A percentile compares a stretch with the other conserved stretches of the same genome.
Conservation (phyloP, 2,797 vertebrate genomes). For the Coendou prehensilis region DNA sequence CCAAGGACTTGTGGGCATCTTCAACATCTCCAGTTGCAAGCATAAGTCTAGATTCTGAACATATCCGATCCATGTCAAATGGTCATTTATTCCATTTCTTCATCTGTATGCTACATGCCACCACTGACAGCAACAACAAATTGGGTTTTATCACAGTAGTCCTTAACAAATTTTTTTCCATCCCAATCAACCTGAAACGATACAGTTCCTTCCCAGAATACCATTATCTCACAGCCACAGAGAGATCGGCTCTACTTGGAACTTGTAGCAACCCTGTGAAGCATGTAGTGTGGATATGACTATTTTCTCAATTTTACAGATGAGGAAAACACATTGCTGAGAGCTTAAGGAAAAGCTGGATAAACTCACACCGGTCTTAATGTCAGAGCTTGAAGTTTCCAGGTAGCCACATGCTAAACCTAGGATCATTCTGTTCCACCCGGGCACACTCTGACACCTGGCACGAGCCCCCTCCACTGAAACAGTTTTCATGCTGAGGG, state of each 20-base stretch:
- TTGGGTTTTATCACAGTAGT: not conserved
- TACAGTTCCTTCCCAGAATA: not conserved
- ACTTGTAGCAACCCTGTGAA: not conserved
- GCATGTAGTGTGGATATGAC: not conserved
- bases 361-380: not conserved
- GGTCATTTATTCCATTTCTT: not conserved
- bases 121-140: not conserved
- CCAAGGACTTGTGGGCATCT: not conserved
- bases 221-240: not conserved
- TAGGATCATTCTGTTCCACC: not conserved
- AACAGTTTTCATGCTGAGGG: not conserved
- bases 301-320: slow-evolving; percentile 57
- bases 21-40: not conserved
- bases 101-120: not conserved
- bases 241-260: not conserved
- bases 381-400: not conserved
- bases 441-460: not conserved
- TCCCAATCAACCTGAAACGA: not conserved
- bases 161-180: not conserved
- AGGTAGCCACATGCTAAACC: not conserved
- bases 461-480: accelerated
- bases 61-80: not conserved
- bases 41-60: not conserved
- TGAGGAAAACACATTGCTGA: not conserved
- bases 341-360: not conserved